Conservation (phyloP, 2,888 invertebrate species). For the Drosophila infuscata region DNA sequence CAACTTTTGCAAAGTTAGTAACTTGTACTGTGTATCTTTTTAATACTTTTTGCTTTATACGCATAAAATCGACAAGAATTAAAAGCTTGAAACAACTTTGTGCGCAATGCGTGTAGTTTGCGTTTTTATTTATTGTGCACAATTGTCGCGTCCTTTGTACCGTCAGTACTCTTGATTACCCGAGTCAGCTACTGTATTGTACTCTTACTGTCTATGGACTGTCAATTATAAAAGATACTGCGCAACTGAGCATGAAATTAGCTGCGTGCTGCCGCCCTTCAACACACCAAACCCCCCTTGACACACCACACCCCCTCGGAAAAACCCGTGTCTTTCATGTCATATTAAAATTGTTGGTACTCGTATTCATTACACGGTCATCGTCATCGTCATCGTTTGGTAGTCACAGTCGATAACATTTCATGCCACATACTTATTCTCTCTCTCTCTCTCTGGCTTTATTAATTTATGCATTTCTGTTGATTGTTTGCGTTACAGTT, state of each 20-base stretch:
- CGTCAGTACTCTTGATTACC: constrained; percentile 8
- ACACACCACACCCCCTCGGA: background rate
- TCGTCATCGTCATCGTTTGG: constrained; percentile 29
- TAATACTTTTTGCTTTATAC: constrained; percentile 1
- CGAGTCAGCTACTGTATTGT: background rate
- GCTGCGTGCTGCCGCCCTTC: constrained; percentile 63
- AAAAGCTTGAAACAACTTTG: constrained; percentile 30
- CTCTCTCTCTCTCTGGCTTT: constrained; percentile 20
- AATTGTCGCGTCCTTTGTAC: constrained; percentile 33
- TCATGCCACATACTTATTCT: constrained; percentile 24
- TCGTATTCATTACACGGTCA: constrained; percentile 48
- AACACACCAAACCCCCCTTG: constrained; percentile 12
- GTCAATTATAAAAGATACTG: constrained; percentile 71
- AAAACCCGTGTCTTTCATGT: constrained; percentile 57
- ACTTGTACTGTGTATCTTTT: background rate
- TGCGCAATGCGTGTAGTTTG: constrained; percentile 52
- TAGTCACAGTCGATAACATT: constrained; percentile 70
- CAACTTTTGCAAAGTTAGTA: background rate
- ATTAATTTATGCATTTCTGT: constrained; percentile 77
- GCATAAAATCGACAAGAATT: constrained; percentile 5
- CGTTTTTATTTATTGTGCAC: constrained; percentile 21
- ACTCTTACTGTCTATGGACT: constrained; percentile 24
- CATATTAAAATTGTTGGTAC: constrained; percentile 19
- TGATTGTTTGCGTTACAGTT: constrained; percentile 77
- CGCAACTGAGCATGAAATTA: constrained; percentile 76